Conservation (phyloP, 2,888 invertebrate species). For the Melipona bicolor region DNA sequence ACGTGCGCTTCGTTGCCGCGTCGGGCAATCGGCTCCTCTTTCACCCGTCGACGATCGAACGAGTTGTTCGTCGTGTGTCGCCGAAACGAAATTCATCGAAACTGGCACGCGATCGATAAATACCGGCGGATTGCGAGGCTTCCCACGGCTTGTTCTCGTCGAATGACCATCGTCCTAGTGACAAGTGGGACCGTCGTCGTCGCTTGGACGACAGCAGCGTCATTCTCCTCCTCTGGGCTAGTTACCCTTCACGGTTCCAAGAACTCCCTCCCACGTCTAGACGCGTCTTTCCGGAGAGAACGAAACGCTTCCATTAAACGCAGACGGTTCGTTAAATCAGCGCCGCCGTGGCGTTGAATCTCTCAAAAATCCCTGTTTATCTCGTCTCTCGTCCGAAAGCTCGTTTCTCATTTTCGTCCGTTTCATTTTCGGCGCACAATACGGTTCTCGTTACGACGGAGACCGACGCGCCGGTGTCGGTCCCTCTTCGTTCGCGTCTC, state of each 20-base stretch:
- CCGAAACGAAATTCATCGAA: background rate
- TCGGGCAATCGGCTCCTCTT: background rate
- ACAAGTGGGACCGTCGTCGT: background rate
- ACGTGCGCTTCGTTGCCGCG: background rate
- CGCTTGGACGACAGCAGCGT: too few relatives aligned
- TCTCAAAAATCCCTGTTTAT: slow-evolving; percentile 40
- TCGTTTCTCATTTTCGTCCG: background rate
- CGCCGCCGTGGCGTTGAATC: slow-evolving; percentile 14
- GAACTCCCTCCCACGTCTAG: slow-evolving; percentile 19
- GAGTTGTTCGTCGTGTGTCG: background rate
- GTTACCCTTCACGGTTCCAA: slow-evolving; percentile 31
- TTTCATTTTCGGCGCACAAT: background rate
- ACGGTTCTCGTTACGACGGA: background rate
- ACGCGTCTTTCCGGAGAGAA: background rate
- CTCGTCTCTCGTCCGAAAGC: slow-evolving; percentile 19
- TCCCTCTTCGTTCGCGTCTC: background rate
- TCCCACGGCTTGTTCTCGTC: background rate
- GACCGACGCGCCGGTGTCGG: background rate
- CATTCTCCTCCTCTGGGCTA: background rate
- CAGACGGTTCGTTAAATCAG: slow-evolving; percentile 43
- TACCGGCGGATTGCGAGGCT: background rate
- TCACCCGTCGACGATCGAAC: background rate
- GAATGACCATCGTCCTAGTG: background rate
- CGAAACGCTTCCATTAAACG: slow-evolving; percentile 40
- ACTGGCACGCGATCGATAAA: slow-evolving; percentile 2